Evolutionary conservation across 2,113 vertebrate genomes (phyloP), one percentile per base, ranked within the genome.

Genomic region (Perca schrenkii): DNA sequence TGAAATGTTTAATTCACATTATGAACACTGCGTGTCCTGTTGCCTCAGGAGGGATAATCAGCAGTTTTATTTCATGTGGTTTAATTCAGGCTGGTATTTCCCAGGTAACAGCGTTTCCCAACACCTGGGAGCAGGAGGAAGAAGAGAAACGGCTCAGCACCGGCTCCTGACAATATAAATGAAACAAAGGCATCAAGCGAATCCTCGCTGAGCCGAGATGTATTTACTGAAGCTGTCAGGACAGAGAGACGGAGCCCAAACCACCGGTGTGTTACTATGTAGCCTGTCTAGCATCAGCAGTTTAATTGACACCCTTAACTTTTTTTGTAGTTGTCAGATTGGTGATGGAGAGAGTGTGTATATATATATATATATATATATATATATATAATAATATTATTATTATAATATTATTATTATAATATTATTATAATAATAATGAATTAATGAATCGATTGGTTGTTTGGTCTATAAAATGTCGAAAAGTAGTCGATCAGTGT

Each of bases 1-100:
- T 3, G 10, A 80, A 50, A 46, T 77, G 67, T 73, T 43, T 77
- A 58, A 83, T 83, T 64, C 50, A 53, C 77, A 50, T 71, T 49
- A 71, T 62, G 71, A 75, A n/a, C 53, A 67, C 63, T 28, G 47
- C 15, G 13, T 3, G 40, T 50, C 14, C 40, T 50, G 52, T 2
- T 17, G 16, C 50, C 19, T 58, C 40, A 14, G 25, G 25, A 22
- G 63, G 22, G 63, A 58, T 22, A 17, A 47, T 47, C 22, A 36
- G 25, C 34, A 2, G 8, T 11, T 67, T 17, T 40, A 52, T 36
- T 31, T 13, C n/a, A 2, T 58, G 57, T 31, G 54, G 8, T 69
- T 40, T 76, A 57, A 72, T 64, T 52, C 67, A 7, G 31, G 50
- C 61, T 67, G 50, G 0, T 68, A 43, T 77, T 83, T 72, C 77